phyloP scores from a whole-genome alignment of 2,113 vertebrate genomes.

The Crotalus tigris region DNA sequence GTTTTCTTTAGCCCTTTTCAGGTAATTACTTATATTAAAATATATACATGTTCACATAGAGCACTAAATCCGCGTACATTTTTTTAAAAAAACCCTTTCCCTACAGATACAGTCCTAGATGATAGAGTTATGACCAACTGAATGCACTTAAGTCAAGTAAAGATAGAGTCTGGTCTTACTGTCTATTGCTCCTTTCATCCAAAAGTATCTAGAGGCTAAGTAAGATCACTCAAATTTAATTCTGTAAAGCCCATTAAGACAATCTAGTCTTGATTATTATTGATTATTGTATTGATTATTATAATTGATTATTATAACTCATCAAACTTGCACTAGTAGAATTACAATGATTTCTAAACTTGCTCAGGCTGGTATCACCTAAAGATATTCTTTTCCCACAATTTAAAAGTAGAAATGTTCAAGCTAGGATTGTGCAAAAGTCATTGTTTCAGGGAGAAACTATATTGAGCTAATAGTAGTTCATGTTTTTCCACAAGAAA shows the following conservation, averaged over 20 bases:
- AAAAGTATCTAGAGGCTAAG: not conserved
- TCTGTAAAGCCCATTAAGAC: not conserved
- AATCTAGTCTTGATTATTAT: not conserved
- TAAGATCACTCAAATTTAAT: not conserved
- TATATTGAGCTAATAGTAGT: not conserved
- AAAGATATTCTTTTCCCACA: not conserved
- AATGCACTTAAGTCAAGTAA: not conserved
- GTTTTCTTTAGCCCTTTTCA: not conserved
- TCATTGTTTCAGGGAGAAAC: not conserved
- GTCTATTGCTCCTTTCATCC: not conserved
- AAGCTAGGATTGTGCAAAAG: not conserved
- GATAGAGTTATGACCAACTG: not conserved
- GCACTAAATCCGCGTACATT: not conserved
- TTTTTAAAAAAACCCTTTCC: not conserved
- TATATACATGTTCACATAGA: not conserved
- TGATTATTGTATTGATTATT: too few species aligned
- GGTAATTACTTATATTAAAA: not conserved
- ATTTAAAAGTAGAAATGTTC: not conserved
- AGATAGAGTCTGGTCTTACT: not conserved
- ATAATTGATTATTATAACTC: too few species aligned
- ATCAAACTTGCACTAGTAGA: not conserved
- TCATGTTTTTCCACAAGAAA: not conserved
- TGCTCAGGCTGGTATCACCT: not conserved
- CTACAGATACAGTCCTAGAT: not conserved
- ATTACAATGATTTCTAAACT: not conserved